These are phyloP conservation scores for Okamejei kenojei DNA, from an alignment of 2,797 vertebrate species.

Conservation along the genomic window DNA sequence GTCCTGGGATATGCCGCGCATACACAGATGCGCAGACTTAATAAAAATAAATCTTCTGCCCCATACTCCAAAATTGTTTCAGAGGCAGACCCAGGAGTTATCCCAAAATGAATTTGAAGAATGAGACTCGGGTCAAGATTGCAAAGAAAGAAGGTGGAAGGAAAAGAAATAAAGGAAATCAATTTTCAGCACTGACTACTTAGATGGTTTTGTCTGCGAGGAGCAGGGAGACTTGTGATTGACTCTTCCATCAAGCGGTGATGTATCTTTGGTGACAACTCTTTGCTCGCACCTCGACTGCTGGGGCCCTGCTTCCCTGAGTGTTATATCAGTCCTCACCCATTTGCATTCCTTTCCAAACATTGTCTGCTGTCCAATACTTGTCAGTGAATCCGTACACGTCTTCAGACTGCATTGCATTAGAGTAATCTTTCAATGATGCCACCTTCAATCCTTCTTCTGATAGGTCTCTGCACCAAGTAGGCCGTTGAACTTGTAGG, in stretches of 20 bases:
- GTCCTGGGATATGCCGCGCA: not conserved
- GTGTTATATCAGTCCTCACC: not conserved
- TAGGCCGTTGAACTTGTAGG: not conserved
- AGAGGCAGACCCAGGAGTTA: not conserved
- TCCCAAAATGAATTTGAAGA: not conserved
- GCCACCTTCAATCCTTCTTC: not conserved
- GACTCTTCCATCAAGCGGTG: not conserved
- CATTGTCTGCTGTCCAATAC: not conserved
- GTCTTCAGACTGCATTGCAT: not conserved
- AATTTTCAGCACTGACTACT: not conserved
- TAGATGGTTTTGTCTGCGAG: not conserved
- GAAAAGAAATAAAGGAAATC: not conserved
- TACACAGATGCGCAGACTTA: not conserved
- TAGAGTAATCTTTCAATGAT: not conserved
- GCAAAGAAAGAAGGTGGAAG: not conserved
- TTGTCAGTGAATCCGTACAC: not conserved
- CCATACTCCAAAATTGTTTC: too few species aligned
- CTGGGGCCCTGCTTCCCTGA: not conserved
- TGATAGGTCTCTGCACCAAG: not conserved
- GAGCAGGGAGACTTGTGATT: not conserved
- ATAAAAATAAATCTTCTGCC: slow-evolving; percentile 3
- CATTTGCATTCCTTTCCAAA: not conserved
- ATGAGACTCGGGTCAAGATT: not conserved
- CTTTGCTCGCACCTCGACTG: not conserved
- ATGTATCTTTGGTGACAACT: not conserved